Evolutionary conservation across 2,888 invertebrate genomes (phyloP).

Genomic region (Pseudococcus jackbeardsleyi): DNA sequence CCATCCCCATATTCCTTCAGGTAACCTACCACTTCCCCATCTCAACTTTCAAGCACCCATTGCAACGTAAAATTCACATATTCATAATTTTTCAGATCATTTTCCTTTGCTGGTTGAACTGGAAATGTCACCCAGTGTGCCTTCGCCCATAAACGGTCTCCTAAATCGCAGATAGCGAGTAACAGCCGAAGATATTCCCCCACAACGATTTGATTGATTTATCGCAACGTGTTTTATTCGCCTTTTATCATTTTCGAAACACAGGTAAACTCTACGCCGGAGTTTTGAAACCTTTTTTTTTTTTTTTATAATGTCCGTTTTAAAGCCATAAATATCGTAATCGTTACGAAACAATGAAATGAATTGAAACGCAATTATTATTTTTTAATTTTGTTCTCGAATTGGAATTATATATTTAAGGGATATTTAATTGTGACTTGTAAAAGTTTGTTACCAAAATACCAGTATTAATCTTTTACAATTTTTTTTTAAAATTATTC

Average conservation of each 20-base stretch:
- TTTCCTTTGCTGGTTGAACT: slow-evolving; percentile 92
- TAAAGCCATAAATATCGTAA: background rate
- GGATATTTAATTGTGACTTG: slow-evolving; percentile 46
- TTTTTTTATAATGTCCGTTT: background rate
- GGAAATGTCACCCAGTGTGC: slow-evolving; percentile 86
- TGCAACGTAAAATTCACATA: background rate
- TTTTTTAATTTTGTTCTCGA: background rate
- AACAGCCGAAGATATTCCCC: background rate
- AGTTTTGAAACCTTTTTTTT: background rate
- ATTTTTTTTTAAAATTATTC: slow-evolving; percentile 20
- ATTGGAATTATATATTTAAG: slow-evolving; percentile 22
- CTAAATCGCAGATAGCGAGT: slow-evolving; percentile 85
- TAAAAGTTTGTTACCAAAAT: slow-evolving; percentile 60
- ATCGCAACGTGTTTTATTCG: slow-evolving; percentile 48
- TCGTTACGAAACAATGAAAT: background rate
- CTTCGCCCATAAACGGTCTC: slow-evolving; percentile 78
- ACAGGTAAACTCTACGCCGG: background rate
- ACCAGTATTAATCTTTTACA: slow-evolving; percentile 60
- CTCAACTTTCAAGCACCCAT: background rate
- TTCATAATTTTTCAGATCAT: slow-evolving; percentile 78
- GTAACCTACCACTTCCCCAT: slow-evolving; percentile 70
- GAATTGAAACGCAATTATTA: background rate
- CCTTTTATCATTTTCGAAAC: background rate
- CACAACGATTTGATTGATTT: slow-evolving; percentile 9
- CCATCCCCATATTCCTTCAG: slow-evolving; percentile 96